A percentile compares a stretch with the other conserved stretches of the same genome.
Conservation (phyloP, 2,797 vertebrate genomes). For the Pithecia hirsuta region DNA sequence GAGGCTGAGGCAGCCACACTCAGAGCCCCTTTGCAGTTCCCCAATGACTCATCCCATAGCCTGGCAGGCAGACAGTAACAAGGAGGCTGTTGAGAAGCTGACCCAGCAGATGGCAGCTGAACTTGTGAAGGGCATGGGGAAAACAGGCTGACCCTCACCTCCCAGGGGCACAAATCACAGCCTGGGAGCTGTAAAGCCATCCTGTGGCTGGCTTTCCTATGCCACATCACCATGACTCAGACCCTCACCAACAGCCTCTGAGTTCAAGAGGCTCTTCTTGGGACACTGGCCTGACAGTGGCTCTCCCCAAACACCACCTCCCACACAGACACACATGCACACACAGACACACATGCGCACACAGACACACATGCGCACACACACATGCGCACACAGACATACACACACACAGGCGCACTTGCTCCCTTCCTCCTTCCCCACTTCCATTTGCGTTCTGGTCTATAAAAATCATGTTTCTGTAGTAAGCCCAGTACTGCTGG, state of each 20-base stretch:
- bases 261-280: constrained; percentile 79
- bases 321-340: neutral
- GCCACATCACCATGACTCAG: constrained; percentile 84
- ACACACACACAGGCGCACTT: neutral
- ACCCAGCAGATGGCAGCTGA: constrained; percentile 75
- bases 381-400: neutral
- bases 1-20: constrained; percentile 31
- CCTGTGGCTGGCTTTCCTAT: constrained; percentile 70
- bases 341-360: neutral
- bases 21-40: constrained; percentile 51
- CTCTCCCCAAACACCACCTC: neutral
- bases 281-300: constrained; percentile 60
- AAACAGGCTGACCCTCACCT: constrained; percentile 7
- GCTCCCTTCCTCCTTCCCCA: neutral
- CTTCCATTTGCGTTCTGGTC: neutral
- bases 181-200: constrained; percentile 68
- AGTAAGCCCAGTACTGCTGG: neutral
- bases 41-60: constrained; percentile 79
- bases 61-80: constrained; percentile 77
- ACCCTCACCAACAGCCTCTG: constrained; percentile 72
- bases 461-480: neutral
- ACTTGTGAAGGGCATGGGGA: constrained; percentile 76
- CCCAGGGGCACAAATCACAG: constrained; percentile 58
- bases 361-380: neutral
- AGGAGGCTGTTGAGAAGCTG: constrained; percentile 75